Base-by-base conservation (phyloP, 2,797 vertebrate genomes). In the Silurus aristotelis region DNA sequence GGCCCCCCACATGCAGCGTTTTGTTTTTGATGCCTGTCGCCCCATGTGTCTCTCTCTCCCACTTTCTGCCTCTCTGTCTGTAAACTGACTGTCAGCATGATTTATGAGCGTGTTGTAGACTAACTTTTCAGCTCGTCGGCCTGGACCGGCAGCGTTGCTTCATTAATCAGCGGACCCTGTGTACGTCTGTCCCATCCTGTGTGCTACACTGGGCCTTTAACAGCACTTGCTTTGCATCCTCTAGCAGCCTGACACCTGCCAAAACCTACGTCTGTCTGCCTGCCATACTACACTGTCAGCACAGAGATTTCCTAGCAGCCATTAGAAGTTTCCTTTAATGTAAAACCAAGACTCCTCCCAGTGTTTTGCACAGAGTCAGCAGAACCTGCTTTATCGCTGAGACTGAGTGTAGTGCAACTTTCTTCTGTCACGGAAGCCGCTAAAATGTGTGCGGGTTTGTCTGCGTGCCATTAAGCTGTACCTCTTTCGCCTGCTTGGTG, bases 401-500 rank as follows among this genome's bases (percentile, higher is more conserved):
- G 85, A 75, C 25, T 27, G 66, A 83, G 43, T 71, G 75, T 38
- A 63, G 38, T 19, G 38, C 17, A 79, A 83, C 66, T 71, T 83
- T 72, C 48, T 70, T 81, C 75, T 66, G 27, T 79, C 82, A 71
- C 52, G 9, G 2, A 82, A 56, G 67, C 22, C 48, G 70, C 66
- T 60, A 72, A 61, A 73, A 12, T 89, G 31, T 9, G 72, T 87
- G 61, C 66, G 71, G 81, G 68, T 83, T 6, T 76, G 68, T 58
- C 31, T 78, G 77, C 67, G 15, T 76, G 17, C 82, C 66, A 71
- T 61, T 56, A 79, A 43, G 31, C 66, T 31, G 66, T 95, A 99
- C 98, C 97, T 99, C 98, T 95, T 99, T 99, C n/a, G 91, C 97
- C 93, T 99, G 97, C 78, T 98, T 97, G 81, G 96, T 96, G 43